These are phyloP conservation scores for Tretioscincus oriximinensis DNA, from an alignment of 2,113 vertebrate species.

Conservation along the genomic window DNA sequence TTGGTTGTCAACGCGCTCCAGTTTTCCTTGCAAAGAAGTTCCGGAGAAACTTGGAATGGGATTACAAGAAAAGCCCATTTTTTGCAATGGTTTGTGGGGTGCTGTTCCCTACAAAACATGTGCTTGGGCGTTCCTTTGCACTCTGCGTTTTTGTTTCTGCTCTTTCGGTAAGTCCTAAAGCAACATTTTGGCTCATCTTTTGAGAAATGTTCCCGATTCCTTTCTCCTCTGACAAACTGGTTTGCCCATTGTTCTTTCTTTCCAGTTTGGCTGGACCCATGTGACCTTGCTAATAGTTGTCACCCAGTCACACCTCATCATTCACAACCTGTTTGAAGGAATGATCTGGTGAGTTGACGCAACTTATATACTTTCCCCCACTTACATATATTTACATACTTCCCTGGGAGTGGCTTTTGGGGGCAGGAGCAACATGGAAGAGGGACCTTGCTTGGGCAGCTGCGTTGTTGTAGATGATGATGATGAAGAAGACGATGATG, in stretches of 20 bases:
- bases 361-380: neutral
- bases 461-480: too few relatives aligned
- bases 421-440: too few relatives aligned
- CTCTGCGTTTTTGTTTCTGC: rapidly evolving
- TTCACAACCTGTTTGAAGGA: slow-evolving; percentile 97
- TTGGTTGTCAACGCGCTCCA: neutral
- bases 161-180: neutral
- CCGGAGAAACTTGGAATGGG: neutral
- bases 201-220: slow-evolving; percentile 13
- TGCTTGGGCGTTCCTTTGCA: neutral
- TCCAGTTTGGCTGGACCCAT: slow-evolving; percentile 97
- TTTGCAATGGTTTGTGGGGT: neutral
- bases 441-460: too few relatives aligned
- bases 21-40: neutral
- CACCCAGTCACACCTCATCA: slow-evolving; percentile 97
- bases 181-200: neutral
- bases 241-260: slow-evolving; percentile 43
- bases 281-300: slow-evolving; percentile 95
- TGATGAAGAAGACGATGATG: too few relatives aligned
- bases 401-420: too few relatives aligned
- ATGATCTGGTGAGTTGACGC: slow-evolving; percentile 91
- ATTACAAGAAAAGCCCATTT: neutral
- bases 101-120: neutral
- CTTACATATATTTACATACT: too few relatives aligned
- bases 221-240: slow-evolving; percentile 8